Evolutionary conservation across 2,113 vertebrate species (phyloP), one percentile per base, ranked within the genome.

Genomic region (Notarius quadriscutis): DNA sequence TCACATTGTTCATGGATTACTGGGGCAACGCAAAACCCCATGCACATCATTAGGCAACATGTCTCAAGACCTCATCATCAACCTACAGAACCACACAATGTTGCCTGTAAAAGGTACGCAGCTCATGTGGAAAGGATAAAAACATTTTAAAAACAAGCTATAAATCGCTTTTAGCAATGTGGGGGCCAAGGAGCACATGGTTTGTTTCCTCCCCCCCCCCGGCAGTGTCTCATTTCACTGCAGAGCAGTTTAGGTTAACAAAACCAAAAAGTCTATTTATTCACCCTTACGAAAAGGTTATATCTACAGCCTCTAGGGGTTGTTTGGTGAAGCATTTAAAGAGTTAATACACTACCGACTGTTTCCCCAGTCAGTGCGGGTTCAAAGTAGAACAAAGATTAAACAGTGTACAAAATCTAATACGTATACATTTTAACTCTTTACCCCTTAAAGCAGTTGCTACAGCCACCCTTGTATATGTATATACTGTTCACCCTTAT

Each of bases 1-100:
- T 67, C 48, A 65, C 27, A n/a, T 69, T 67, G 51, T 58, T 84
- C 58, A 79, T 67, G 48, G 48, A 87, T 58, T 62, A 75, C 48
- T 78, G 9, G 10, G 22, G 51, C 48, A 50, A 58, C 63, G 77
- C 30, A 72, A 57, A 86, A 81, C 6, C 62, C 57, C 57, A 58
- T 57, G 20, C 53, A 74, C 27, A 77, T 81, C 27, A 77, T 81
- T 62, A 85, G 12, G 62, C 41, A 83, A 82, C 80, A 83, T 79
- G 89, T 86, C 71, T 86, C 41, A 62, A 81, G 60, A 77, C 63
- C 60, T 7, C 25, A 10, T 62, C 12, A 7, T 67, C 48, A 84
- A 67, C 7, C 34, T 65, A 48, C 22, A 53, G 8, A 84, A 53
- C 48, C 10, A 7, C 7, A 41, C 77, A 78, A 4, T 50, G 58